Evolutionary conservation across 2,888 invertebrate species (phyloP), one percentile per base, ranked within the genome.

Genomic region (Pasiphila rectangulata): DNA sequence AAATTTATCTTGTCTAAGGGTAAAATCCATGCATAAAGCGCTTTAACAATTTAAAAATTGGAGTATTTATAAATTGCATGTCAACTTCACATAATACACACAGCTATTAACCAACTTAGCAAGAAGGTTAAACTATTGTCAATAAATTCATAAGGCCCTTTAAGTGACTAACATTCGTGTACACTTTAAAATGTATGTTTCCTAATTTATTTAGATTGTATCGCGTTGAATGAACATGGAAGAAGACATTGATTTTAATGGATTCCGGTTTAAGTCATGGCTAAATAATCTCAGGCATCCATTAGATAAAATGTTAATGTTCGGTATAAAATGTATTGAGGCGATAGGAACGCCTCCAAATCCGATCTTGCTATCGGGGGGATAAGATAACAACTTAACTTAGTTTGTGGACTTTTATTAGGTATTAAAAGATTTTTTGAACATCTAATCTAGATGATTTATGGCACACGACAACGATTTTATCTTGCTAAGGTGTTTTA

Each of bases 221-320:
- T 47, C 56, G 15, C 12, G 44, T n/a, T 34, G 23, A 46, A 16
- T 32, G 37, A 51, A 53, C 51, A 53, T 45, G 46, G 17, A 57
- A 47, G 29, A 46, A 58, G 51, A 56, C 56, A 58, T 58, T 46
- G 51, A 46, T 54, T 54, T 54, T 56, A 58, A 52, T 58, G 56
- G 56, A 56, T 56, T 51, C 56, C 42, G 37, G 40, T 42, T 42
- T 39, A 47, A 54, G 20, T 40, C 50, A 50, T 48, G 42, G 49
- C 44, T 38, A 45, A 54, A 52, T 58, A 56, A 58, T 58, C 56
- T 56, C 42, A 10, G 45, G 51, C 52, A 48, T 56, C 46, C 52
- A 56, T 59, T 53, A 48, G 56, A 58, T 58, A 56, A 56, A 50
- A 43, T 36, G 52, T 45, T 49, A 54, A 54, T 52, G 54, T 51